phyloP scores from a whole-genome alignment of 2,797 vertebrate genomes.

The Crocodylus rhombifer region DNA sequence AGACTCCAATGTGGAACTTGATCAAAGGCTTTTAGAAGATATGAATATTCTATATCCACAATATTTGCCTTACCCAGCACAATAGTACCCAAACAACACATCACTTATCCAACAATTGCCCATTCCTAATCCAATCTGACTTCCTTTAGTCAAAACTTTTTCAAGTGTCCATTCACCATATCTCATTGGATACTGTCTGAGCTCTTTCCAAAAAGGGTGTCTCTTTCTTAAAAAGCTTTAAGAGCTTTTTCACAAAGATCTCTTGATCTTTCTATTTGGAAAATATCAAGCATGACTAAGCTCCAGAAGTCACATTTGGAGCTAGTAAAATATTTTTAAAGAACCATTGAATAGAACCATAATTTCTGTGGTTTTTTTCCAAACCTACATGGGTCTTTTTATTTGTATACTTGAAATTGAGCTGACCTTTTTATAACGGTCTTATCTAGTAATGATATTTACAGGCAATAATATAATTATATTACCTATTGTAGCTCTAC shows the following conservation, averaged over 20 bases:
- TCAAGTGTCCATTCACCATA: neutral
- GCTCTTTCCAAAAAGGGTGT: too few relatives aligned
- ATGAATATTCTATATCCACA: neutral
- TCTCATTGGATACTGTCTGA: neutral
- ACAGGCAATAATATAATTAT: neutral
- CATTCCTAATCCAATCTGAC: neutral
- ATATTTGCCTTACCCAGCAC: neutral
- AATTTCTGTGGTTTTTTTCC: neutral
- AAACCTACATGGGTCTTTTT: neutral
- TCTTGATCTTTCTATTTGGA: neutral
- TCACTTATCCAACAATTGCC: rapidly evolving
- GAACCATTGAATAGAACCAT: neutral
- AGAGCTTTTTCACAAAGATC: neutral
- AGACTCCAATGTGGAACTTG: slow-evolving; percentile 11
- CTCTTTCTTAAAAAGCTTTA: too few relatives aligned
- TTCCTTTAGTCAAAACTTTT: neutral
- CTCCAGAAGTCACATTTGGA: neutral
- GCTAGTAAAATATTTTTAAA: neutral
- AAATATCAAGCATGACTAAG: neutral
- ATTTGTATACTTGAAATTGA: neutral
- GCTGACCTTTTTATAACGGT: neutral
- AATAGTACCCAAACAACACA: neutral
- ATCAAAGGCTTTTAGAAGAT: neutral
- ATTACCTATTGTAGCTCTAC: neutral
- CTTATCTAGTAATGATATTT: neutral